Base-by-base conservation (phyloP, 2,888 invertebrate species). In the Chalcosyrphus nemorum region DNA sequence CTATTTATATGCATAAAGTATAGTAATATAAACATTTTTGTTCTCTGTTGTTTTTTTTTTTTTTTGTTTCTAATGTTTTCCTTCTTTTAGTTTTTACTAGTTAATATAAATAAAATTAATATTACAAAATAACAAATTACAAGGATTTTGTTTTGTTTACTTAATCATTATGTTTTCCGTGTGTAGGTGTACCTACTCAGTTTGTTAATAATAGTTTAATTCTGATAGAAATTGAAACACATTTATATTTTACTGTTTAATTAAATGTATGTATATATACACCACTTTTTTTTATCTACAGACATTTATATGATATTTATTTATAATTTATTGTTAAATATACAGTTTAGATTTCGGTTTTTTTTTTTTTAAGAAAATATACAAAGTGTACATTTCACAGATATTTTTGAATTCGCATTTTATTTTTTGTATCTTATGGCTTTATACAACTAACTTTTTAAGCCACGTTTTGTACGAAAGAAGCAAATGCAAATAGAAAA, bases 1-100 rank as follows among this genome's bases (percentile, higher is more conserved):
- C 77, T 82, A 82, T 82, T 78, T 82, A 77, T 82, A 72, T 66
- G 66, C 72, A 77, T 77, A 68, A 77, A 41, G 77, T 78, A 72
- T 43, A 82, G 77, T 82, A 54, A 54, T 82, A 77, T 66, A 78
- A 76, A 81, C 76, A 76, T 76, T 71, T 76, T 72, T 63, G 52
- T 50, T 72, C 29, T 63, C 38, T 65, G 61, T 76, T 65, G 15
- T 70, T 35, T 76, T 57, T 45, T 70, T 66, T 70, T 66, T 45
- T 70, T 66, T 70, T 66, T 66, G 38, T 54, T 63, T 81, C 17
- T 65, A 65, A 41, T 45, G 32, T 45, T 66, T 24, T 38, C 29
- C 32, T 32, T 9, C 11, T 32, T 32, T 32, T 9, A 7, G 32
- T 45, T 56, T 24, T 65, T n/a, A 41, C 57, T 52, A 71, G n/a